Evolutionary conservation across 2,888 invertebrate species (phyloP), one percentile per base, ranked within the genome.

Genomic region (Brachycybe producta): DNA sequence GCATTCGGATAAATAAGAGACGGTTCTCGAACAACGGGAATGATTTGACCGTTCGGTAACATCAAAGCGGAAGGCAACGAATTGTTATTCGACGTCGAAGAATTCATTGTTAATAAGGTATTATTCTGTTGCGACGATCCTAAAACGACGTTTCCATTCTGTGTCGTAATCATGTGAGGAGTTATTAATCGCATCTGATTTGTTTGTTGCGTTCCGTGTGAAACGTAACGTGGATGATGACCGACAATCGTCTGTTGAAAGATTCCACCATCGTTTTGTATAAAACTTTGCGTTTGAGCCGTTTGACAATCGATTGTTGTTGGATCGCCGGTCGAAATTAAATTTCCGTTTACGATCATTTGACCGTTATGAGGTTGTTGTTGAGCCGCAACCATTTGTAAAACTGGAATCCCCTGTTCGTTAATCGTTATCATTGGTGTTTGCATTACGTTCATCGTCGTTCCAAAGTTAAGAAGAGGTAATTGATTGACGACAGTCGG

Each of bases 21-120:
- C 11, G 67, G 65, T 52, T 67, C 66, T 5, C 65, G 65, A 13
- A 68, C 67, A 32, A 67, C 67, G 3, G 67, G 67, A 35, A 68
- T 63, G 5, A 68, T 63, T 49, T 67, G 67, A 34, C 68, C 68
- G 54, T 65, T 66, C 7, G 67, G 67, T 47, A 68, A 57, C 8
- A 67, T 59, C 19, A 68, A 58, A 23, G 67, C 67, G 19, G 64
- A 62, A 8, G 67, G 66, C 28, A 65, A 58, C 54, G 65, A 62
- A 34, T 28, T 32, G 21, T 23, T 19, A 26, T 23, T 42, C 15
- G 32, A 19, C 13, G 24, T 42, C 21, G 43, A 30, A 5, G 36
- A n/a, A 38, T 47, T 47, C 21, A 47, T 24, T 8, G 47, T 24
- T 34, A 47, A 21, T 23, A 47, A 24, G 17, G 47, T 27, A 39